Base-by-base conservation (phyloP, 2,888 invertebrate species). In the Hirtodrosophila alboralis region DNA sequence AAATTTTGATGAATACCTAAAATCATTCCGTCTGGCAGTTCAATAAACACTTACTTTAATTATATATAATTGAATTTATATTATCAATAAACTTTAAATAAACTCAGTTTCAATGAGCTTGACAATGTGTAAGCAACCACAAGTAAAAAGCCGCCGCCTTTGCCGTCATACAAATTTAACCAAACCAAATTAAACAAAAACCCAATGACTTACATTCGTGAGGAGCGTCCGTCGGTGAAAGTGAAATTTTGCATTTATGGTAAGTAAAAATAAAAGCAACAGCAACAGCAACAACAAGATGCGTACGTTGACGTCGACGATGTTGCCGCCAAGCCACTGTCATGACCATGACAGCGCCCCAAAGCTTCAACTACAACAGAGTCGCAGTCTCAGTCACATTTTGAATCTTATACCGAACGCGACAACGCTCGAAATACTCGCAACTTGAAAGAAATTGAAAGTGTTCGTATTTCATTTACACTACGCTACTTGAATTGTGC, bases 161-260 rank as follows among this genome's bases (percentile, higher is more conserved):
- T 23, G 23, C 63, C 30, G 31, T 14, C 49, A 8, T 34, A 10
- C 43, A 40, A 30, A 30, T 5, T 18, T 18, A 18, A 5, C 66
- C 13, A 30, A 26, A 45, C 43, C 45, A 16, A 51, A 37, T 7
- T 21, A 52, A 61, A 52, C 57, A 53, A 54, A 79, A 75, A 67
- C 78, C 86, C 86, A 79, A 79, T 79, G 79, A 83, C 79, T 79
- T 79, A 79, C 80, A 79, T 79, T 78, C 30, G 51, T 65, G 28
- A 52, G 60, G 57, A 72, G 51, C 45, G 62, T 45, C 56, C 45
- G 62, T 45, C 56, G 69, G 87, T 84, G 85, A 86, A 86, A 86
- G 85, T 86, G 83, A 85, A 79, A 87, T 75, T 87, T 87, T 74
- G 83, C 79, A 87, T 87, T 86, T 87, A 65, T 74, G 62, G 64